Percentiles rank a stretch among this genome's conserved stretches.
Evolutionary conservation across 2,797 vertebrate genomes (phyloP).

Genomic region (Iguana delicatissima): DNA sequence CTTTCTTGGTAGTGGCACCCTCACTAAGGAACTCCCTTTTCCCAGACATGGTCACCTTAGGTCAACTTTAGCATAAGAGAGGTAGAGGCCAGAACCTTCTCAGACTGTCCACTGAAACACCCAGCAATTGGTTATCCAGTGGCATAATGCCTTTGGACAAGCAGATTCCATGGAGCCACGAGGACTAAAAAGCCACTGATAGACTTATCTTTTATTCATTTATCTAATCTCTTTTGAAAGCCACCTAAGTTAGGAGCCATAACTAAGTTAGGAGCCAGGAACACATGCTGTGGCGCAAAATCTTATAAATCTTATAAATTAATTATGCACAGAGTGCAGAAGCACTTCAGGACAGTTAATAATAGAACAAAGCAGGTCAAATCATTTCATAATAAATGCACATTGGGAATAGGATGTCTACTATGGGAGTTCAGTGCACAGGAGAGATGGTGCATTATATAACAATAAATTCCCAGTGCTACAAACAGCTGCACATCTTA

Average conservation of each 20-base stretch:
- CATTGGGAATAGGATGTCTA: background rate
- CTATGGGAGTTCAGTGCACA: background rate
- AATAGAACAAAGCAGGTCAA: conserved; percentile 1
- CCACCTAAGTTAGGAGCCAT: background rate
- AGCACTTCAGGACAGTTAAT: conserved; percentile 27
- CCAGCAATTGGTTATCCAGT: background rate
- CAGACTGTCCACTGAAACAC: background rate
- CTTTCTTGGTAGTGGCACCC: background rate
- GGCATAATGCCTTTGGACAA: background rate
- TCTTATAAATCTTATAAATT: background rate
- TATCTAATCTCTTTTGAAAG: conserved; percentile 2
- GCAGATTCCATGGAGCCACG: background rate
- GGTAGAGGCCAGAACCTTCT: background rate
- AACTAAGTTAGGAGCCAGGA: background rate
- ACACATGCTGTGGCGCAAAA: background rate
- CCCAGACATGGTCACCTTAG: background rate
- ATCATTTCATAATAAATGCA: background rate
- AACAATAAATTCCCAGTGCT: background rate
- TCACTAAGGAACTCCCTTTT: background rate
- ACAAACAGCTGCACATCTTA: background rate
- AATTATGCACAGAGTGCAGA: background rate
- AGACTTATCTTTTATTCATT: conserved; percentile 1
- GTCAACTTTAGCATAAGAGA: background rate
- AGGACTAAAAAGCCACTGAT: background rate
- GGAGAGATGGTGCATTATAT: conserved; percentile 1